Evolutionary conservation across 1,140 invertebrate species (phyloP).

Genomic region (Diorhabda elongata): DNA sequence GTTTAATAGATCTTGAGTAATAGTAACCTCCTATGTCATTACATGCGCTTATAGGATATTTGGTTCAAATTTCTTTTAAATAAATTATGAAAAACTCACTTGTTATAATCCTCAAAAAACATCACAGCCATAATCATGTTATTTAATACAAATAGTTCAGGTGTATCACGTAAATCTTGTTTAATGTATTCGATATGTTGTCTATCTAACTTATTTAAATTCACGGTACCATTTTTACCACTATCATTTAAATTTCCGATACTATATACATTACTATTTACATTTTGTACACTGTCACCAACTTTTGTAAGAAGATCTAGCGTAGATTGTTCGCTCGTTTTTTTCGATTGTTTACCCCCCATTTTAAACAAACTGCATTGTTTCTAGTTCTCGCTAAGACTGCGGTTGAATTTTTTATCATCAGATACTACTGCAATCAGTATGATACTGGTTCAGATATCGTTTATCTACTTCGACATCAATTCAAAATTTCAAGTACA

Average conservation of each 20-base stretch:
- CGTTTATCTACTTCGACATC: no score
- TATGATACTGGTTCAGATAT: no score
- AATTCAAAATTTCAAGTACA: no score
- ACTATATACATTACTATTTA: not conserved
- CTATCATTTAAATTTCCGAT: not conserved
- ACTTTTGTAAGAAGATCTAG: not conserved
- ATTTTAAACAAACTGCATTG: not conserved
- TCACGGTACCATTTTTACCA: not conserved
- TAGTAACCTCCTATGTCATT: no score
- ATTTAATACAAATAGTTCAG: slow-evolving; percentile 68
- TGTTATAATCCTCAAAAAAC: slow-evolving; percentile 73
- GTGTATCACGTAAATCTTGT: slow-evolving; percentile 57
- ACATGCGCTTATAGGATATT: no score
- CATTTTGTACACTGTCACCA: not conserved
- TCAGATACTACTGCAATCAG: no score
- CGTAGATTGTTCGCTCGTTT: not conserved
- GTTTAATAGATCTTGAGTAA: no score
- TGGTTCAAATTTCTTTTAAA: no score
- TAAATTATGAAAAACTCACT: slow-evolving; percentile 51
- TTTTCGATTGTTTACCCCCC: not conserved
- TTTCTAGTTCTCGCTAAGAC: no score
- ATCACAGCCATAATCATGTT: slow-evolving; percentile 71
- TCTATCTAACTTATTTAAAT: slow-evolving; percentile 46
- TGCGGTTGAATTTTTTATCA: no score
- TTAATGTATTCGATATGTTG: slow-evolving; percentile 52